Evolutionary conservation across 2,113 vertebrate species (phyloP), one percentile per base, ranked within the genome.

Genomic region (Rhodinocichla rosea): DNA sequence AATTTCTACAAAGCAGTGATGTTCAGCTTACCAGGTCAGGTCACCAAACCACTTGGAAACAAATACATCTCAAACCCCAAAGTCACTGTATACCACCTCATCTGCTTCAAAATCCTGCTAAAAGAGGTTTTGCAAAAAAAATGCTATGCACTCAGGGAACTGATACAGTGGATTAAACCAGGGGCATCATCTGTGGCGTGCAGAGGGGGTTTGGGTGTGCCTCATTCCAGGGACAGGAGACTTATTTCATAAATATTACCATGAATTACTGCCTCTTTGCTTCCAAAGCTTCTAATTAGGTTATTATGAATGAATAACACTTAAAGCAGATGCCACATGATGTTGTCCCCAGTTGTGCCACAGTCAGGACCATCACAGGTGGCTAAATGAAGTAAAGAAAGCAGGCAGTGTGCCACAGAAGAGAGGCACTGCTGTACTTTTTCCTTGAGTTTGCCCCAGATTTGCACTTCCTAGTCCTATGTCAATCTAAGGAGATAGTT

Each of bases 121-220:
- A 70, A 68, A 71, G 42, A 63, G 3, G 13, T 68, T 70, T 28
- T 44, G 28, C 20, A 78, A 67, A 27, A 53, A 73, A 33, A 81
- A 50, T 11, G 49, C 9, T 14, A 28, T 1, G 4, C 3, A 1
- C 15, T 82, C 28, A 44, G 12, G 30, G 50, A 90, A 44, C 7
- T 68, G 16, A 10, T 84, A 4, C 27, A 32, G 11, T 32, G 44
- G 13, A 9, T 84, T 80, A 69, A 92, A 63, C 10, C 22, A 70
- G 33, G 13, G 4, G 2, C 7, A 21, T 56, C 49, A 83, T 28
- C 18, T 42, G 8, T 0, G 0, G 55, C 45, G 65, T 1, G 4
- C 3, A 50, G 26, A 52, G 8, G 2, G 6, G 2, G 6, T 45
- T 70, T 67, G 64, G 8, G n/a, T 42, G 10, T 42, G 20, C 4